These are phyloP conservation scores for Sinocyclocheilus rhinocerous DNA, from an alignment of 2,113 vertebrate species.

Conservation along the genomic window DNA sequence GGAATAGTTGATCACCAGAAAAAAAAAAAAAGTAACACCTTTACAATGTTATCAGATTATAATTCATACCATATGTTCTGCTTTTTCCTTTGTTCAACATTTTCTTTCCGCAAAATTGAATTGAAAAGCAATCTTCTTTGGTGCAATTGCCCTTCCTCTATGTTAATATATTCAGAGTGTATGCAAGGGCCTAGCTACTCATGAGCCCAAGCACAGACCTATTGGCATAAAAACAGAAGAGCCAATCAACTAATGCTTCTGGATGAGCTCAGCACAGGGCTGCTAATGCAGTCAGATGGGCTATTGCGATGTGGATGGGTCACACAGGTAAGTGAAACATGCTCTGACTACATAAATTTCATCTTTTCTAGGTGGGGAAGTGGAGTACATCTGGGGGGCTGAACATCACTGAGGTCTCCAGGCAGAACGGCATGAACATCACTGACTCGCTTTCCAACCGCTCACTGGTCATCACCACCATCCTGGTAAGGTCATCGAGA, in stretches of 20 bases:
- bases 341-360: conserved; percentile 64
- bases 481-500: conserved; percentile 84
- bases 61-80: conserved; percentile 34
- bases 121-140: conserved; percentile 44
- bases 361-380: conserved; percentile 88
- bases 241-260: conserved; percentile 69
- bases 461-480: conserved; percentile 93
- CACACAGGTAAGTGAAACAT: conserved; percentile 54
- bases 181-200: conserved; percentile 27
- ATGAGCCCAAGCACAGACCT: conserved; percentile 48
- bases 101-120: conserved; percentile 45
- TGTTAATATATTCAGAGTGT: conserved; percentile 50
- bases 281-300: conserved; percentile 61
- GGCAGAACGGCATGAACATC: conserved; percentile 92
- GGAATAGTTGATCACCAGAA: too few relatives aligned
- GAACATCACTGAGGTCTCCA: conserved; percentile 93
- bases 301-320: conserved; percentile 56
- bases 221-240: conserved; percentile 61
- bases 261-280: conserved; percentile 56
- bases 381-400: conserved; percentile 91
- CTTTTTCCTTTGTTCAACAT: conserved; percentile 43
- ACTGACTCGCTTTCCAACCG: conserved; percentile 96
- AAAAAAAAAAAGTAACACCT: too few relatives aligned
- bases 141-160: conserved; percentile 53
- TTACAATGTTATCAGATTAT: conserved; percentile 14